Conservation (phyloP, 2,113 vertebrate species). For the Edolisoma coerulescens region DNA sequence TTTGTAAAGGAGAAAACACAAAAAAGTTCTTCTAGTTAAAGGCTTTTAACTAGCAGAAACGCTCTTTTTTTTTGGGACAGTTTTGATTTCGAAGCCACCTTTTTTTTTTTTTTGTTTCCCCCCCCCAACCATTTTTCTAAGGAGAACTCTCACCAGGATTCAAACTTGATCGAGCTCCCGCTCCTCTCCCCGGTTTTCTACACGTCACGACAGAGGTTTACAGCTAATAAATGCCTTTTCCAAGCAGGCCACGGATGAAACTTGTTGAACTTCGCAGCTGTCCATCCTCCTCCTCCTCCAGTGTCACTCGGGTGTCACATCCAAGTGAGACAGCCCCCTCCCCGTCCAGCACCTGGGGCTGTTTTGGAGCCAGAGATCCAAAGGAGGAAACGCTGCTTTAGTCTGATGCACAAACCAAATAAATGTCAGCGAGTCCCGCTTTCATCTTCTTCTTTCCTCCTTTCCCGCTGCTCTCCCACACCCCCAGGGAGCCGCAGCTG, state of each 20-base stretch:
- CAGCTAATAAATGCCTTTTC: constrained; percentile 41
- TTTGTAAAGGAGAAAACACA: constrained; percentile 20
- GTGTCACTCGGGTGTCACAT: background rate
- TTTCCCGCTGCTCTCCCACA: background rate
- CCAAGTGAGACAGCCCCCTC: background rate
- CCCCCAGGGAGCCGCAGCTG: background rate
- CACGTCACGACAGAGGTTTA: constrained; percentile 17
- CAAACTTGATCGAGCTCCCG: background rate
- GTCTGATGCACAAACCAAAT: constrained; percentile 2
- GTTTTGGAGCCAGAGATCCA: background rate
- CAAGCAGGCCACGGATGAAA: constrained; percentile 1
- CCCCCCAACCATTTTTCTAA: background rate
- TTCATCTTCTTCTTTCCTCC: constrained; percentile 8
- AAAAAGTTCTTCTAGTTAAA: constrained; percentile 30
- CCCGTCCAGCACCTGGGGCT: background rate
- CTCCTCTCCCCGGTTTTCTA: background rate
- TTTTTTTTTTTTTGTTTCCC: background rate
- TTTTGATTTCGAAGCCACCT: background rate
- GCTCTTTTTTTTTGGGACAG: background rate
- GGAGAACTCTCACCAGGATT: constrained; percentile 12
- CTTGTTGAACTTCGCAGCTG: background rate
- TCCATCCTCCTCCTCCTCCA: background rate
- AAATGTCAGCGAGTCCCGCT: background rate
- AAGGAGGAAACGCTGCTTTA: constrained; percentile 21
- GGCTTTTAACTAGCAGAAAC: constrained; percentile 28